Base-by-base conservation (phyloP, 2,888 invertebrate genomes). In the Busseola fusca region DNA sequence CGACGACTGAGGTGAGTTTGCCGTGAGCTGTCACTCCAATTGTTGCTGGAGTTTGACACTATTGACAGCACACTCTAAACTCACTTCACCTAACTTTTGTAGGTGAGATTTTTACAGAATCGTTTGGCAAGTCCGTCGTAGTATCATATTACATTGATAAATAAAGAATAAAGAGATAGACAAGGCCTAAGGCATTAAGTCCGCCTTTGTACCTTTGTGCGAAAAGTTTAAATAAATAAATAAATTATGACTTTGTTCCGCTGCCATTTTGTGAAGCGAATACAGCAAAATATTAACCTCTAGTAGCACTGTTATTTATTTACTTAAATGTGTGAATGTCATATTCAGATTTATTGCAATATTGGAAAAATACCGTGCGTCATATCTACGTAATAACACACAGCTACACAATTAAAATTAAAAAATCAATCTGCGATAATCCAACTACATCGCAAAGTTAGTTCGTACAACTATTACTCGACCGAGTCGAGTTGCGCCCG, bases 361-460 rank as follows among this genome's bases (percentile, higher is more conserved):
- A 65, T 75, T 75, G 25, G 16, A 21, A 72, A 74, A 3, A 64
- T n/a, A 30, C 10, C 30, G 4, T 37, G 34, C 10, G 16, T 48
- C 25, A 56, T 48, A 25, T 1, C 25, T 27, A 40, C 40, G 2
- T n/a, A n/a, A n/a, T n/a, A n/a, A n/a, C n/a, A 50, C 0, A 30
- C 25, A 52, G 34, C n/a, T 58, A 18, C 30, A 48, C 16, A 60
- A 73, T 70, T 71, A 52, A 74, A 76, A 86, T 87, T 84, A 85
- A 83, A 82, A 84, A 84, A 87, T 85, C 87, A 87, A 88, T 87
- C 83, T 81, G 79, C 76, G 69, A 84, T 86, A 85, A 87, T 86
- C 77, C 81, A 77, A 80, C 80, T 87, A 86, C 80, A 82, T 82
- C 27, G 80, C 84, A 87, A 87, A 87, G 87, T 88, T 87, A 81